These are phyloP conservation scores for Lottia scabra DNA, from an alignment of 2,888 invertebrate species.

Conservation along the genomic window DNA sequence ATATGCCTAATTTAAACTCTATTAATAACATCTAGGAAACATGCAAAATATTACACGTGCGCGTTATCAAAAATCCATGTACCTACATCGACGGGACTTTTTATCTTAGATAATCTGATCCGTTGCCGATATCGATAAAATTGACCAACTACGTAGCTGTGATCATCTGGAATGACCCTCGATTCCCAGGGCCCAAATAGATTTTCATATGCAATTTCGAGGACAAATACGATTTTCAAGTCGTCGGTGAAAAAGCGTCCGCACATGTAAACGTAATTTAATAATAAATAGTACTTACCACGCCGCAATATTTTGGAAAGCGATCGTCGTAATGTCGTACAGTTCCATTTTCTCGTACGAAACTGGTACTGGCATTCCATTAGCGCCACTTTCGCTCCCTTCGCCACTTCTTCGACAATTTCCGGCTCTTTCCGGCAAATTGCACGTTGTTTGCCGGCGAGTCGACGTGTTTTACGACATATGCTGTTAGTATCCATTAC, in stretches of 20 bases:
- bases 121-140: too few species aligned
- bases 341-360: conserved; percentile 86
- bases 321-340: conserved; percentile 82
- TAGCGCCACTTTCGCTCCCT: conserved; percentile 79
- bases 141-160: too few species aligned
- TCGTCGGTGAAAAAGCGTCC: too few species aligned
- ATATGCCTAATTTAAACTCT: too few species aligned
- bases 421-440: conserved; percentile 84
- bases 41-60: too few species aligned
- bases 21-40: too few species aligned
- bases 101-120: too few species aligned
- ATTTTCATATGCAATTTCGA: background rate
- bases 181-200: too few species aligned
- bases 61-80: too few species aligned
- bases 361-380: conserved; percentile 90
- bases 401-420: conserved; percentile 84
- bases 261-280: conserved; percentile 4
- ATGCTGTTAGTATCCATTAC: conserved; percentile 89
- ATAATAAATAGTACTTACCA: conserved; percentile 74
- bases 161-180: too few species aligned
- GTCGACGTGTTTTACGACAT: conserved; percentile 85
- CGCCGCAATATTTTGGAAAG: conserved; percentile 86
- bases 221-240: too few species aligned
- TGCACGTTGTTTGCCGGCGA: conserved; percentile 76
- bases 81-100: too few species aligned